Conservation (phyloP, 2,113 vertebrate species). For the Perognathus longimembris region DNA sequence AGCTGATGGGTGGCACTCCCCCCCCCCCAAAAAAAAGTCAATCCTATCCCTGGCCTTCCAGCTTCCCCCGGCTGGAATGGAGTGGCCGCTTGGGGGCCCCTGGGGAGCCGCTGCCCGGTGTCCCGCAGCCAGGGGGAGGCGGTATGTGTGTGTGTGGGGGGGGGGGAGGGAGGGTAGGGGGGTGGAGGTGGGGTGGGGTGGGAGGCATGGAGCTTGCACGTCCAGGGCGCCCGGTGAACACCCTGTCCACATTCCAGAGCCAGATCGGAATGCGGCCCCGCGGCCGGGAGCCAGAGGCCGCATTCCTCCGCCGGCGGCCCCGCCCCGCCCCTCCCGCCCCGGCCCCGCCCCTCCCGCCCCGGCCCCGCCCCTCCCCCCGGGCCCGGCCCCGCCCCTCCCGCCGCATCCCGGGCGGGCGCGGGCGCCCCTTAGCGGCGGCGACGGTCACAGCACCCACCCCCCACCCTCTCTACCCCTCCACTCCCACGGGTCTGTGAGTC, state of each 20-base stretch:
- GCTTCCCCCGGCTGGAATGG: too few species aligned
- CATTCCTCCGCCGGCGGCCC: conserved; percentile 78
- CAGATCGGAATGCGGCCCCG: conserved; percentile 82
- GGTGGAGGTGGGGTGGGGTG: too few species aligned
- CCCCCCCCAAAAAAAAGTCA: neutral
- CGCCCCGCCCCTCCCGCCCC: neutral
- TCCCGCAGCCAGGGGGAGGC: too few species aligned
- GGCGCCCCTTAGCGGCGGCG: conserved; percentile 19
- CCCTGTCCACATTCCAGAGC: conserved; percentile 87
- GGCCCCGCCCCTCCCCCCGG: neutral
- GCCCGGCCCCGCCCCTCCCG: too few species aligned
- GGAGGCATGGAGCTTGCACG: conserved; percentile 51
- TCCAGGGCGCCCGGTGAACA: conserved; percentile 81
- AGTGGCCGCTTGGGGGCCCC: neutral
- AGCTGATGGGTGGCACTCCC: neutral
- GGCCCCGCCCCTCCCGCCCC: too few species aligned
- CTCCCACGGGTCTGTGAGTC: too few species aligned
- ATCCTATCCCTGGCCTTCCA: too few species aligned
- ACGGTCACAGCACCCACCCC: neutral
- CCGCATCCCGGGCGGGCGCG: fast-evolving
- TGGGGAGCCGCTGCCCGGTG: neutral
- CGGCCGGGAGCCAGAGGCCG: conserved; percentile 83
- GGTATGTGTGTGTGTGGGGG: too few species aligned
- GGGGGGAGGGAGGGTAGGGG: too few species aligned
- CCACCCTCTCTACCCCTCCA: too few species aligned